Percentiles rank a stretch among this genome's conserved stretches.
Evolutionary conservation across 2,797 vertebrate species (phyloP).

Genomic region (Spinibarbus caldwelli): DNA sequence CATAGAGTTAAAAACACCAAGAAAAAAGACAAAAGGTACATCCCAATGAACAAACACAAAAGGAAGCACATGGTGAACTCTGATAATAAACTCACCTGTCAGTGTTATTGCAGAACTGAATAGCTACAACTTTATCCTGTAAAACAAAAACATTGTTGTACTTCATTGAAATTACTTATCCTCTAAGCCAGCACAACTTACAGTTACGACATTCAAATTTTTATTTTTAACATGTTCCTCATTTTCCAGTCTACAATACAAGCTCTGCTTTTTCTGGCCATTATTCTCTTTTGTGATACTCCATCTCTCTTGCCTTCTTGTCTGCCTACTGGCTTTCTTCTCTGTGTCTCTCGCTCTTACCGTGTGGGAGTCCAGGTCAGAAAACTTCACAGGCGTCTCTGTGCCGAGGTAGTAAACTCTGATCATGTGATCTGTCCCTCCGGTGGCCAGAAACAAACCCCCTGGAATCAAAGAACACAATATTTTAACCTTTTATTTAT

Average conservation of each 20-base stretch:
- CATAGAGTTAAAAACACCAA: conserved; percentile 10
- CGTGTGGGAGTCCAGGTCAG: conserved; percentile 92
- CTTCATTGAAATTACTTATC: too few relatives aligned
- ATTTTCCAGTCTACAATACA: neutral
- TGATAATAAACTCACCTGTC: conserved; percentile 84
- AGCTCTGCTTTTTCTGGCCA: neutral
- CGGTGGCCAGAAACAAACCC: conserved; percentile 97
- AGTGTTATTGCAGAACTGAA: conserved; percentile 97
- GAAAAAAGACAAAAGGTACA: too few relatives aligned
- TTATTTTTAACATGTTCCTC: neutral
- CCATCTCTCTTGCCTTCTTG: neutral
- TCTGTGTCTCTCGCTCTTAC: conserved; percentile 72
- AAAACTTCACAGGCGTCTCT: conserved; percentile 92
- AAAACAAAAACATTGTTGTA: conserved; percentile 58
- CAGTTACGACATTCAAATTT: neutral
- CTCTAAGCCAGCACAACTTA: neutral
- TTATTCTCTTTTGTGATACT: neutral
- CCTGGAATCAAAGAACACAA: conserved; percentile 73
- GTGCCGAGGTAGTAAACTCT: conserved; percentile 96
- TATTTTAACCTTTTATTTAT: neutral
- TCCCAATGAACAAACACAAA: neutral
- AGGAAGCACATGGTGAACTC: neutral
- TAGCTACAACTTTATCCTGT: conserved; percentile 96
- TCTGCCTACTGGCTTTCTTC: neutral
- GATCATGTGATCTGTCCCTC: conserved; percentile 96